Base-by-base conservation (phyloP, 2,888 invertebrate species). In the Leptinotarsa peninsularis region DNA sequence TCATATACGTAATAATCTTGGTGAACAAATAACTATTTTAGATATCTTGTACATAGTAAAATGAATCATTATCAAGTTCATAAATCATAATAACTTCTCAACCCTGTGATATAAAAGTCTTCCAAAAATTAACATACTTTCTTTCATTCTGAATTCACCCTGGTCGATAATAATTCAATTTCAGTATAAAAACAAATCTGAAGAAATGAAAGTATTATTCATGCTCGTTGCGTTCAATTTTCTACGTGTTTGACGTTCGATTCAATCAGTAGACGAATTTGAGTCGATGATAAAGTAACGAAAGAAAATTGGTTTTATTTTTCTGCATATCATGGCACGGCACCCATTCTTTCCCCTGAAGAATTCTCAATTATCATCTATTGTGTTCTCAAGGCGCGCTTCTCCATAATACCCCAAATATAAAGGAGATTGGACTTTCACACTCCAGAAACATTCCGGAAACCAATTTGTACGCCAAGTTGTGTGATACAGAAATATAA, bases 331-430 rank as follows among this genome's bases (percentile, higher is more conserved):
- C 17, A 63, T 33, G 33, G 63, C 63, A 17, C 3, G n/a, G n/a
- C 63, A 43, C 33, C 18, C 58, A 58, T 21, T 23, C 58, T 18
- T 18, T n/a, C 13, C n/a, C 13, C 21, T 18, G n/a, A n/a, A 63
- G 63, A 63, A 63, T 33, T 63, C 63, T 63, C 63, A 63, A 63
- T 63, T 63, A 63, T 63, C 33, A 63, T 63, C 63, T 43, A 63
- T 63, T 63, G 43, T 63, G 33, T 63, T 33, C 63, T 10, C 63
- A 63, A 5, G 17, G 33, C 27, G 63, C n/a, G 7, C 15, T 63
- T 33, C n/a, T 27, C 33, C 27, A n/a, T 63, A 63, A 63, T 63
- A 43, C 63, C 63, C 63, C 27, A 43, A 63, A 63, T 43, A 43
- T 63, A 63, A 63, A 43, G 63, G 43, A 63, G 27, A 63, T 63